Conservation (phyloP, 2,888 invertebrate species). For the Oligia latruncula region DNA sequence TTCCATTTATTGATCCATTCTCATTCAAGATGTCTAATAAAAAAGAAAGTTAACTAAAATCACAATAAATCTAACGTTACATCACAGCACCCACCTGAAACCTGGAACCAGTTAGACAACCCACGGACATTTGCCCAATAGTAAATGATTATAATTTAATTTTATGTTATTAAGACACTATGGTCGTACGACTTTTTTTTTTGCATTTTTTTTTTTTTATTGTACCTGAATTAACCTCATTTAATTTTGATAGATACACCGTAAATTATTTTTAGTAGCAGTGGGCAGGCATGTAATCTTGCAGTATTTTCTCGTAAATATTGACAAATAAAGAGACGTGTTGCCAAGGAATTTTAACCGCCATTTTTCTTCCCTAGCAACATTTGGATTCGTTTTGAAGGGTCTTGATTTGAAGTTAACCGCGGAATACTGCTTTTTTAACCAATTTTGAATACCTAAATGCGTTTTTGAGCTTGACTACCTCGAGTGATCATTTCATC, state of each 20-base stretch:
- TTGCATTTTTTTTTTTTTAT: constrained; percentile 12
- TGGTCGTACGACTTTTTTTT: background rate
- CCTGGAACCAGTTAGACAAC: constrained; percentile 24
- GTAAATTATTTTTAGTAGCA: constrained; percentile 9
- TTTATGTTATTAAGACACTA: constrained; percentile 31
- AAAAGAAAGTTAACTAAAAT: constrained; percentile 9
- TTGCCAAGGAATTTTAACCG: too few relatives aligned
- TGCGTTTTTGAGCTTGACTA: too few relatives aligned
- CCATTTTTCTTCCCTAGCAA: too few relatives aligned
- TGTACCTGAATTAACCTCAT: background rate
- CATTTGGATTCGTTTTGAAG: too few relatives aligned
- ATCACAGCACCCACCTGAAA: constrained; percentile 18
- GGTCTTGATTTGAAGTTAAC: too few relatives aligned
- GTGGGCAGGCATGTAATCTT: background rate
- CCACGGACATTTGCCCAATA: constrained; percentile 42
- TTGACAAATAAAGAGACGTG: too few relatives aligned
- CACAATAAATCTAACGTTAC: constrained; percentile 27
- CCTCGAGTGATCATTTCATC: too few relatives aligned
- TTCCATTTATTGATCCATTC: background rate
- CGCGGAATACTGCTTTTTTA: too few relatives aligned
- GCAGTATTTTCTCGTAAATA: background rate
- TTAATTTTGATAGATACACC: background rate
- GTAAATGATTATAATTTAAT: constrained; percentile 41
- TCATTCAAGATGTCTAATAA: background rate
- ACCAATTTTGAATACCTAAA: too few relatives aligned